Evolutionary conservation across 2,797 vertebrate genomes (phyloP).

Genomic region (Ctenochaetus hawaiiensis): DNA sequence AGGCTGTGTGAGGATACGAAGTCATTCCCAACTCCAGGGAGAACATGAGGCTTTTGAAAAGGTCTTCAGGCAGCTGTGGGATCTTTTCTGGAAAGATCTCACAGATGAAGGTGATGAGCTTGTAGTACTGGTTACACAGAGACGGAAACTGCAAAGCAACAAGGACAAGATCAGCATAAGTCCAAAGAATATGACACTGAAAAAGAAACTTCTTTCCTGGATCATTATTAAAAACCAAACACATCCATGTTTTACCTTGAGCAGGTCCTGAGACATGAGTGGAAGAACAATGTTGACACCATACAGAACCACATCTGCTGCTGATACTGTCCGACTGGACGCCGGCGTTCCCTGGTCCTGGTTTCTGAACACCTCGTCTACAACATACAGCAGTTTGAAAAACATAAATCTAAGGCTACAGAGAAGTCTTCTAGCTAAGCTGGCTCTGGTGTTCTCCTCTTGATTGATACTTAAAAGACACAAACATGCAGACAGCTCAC

Average conservation of each 20-base stretch:
- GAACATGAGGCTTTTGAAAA: conserved; percentile 99
- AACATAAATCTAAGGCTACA: neutral
- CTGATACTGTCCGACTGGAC: conserved; percentile 91
- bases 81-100: conserved; percentile 99
- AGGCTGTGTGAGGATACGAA: conserved; percentile 91
- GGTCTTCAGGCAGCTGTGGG: conserved; percentile 97
- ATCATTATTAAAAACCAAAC: accelerated
- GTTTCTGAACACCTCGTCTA: conserved; percentile 97
- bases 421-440: neutral
- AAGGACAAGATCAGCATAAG: neutral
- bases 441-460: neutral
- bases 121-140: conserved; percentile 99
- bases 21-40: conserved; percentile 99
- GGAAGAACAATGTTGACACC: conserved; percentile 98
- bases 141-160: conserved; percentile 93
- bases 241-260: conserved; percentile 87
- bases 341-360: conserved; percentile 93
- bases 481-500: conserved; percentile 72
- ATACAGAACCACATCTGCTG: conserved; percentile 97
- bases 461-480: too few relatives aligned
- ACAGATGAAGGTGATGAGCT: conserved; percentile 99
- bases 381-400: conserved; percentile 10
- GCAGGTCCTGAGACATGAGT: conserved; percentile 98
- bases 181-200: neutral
- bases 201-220: too few relatives aligned